Base-by-base conservation (phyloP, 2,113 vertebrate genomes). In the Paralichthys olivaceus region DNA sequence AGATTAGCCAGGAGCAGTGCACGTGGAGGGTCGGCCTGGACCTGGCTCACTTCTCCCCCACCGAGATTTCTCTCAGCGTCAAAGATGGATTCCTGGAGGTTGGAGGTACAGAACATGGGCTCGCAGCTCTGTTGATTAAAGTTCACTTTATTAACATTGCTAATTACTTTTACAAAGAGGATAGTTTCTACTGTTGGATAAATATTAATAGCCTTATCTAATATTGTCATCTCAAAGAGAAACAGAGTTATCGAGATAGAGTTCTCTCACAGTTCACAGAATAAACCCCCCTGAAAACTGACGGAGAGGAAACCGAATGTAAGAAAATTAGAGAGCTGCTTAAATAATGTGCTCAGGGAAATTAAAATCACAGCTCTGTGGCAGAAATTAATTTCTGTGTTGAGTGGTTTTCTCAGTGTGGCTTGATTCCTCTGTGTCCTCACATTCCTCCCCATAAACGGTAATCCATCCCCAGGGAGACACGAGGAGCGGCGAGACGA, bases 1-100 rank as follows among this genome's bases (percentile, higher is more conserved):
- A 75, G 79, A 77, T 75, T 20, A 82, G 40, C 4, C 63, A 51
- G n/a, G 91, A 88, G 58, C 79, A 37, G 57, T 69, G 72, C 68
- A 88, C 57, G 78, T 95, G 94, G 95, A 91, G 81, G 67, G 89
- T 95, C 80, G 87, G 58, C 72, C 86, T 95, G 88, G 94, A 95
- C 4, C 85, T 95, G 67, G 86, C 87, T 57, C 94, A 95, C 72
- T 95, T 95, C 66, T 65, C 84, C 9, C 90, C 93, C 14, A 65
- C 92, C 0, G 95, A 95, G 81, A 87, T 95, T 64, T 88, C 67
- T 2, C 77, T 95, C 56, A 84, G 81, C 51, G 75, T 90, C 19
- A 86, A 73, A 54, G 86, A 84, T 0, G 90, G 91, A 72, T 92
- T 93, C 79, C 87, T 95, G 69, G 91, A 91, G 77, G 88, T 95